phyloP scores from a whole-genome alignment of 2,888 invertebrate species.

The Stenoptilia bipunctidactyla region DNA sequence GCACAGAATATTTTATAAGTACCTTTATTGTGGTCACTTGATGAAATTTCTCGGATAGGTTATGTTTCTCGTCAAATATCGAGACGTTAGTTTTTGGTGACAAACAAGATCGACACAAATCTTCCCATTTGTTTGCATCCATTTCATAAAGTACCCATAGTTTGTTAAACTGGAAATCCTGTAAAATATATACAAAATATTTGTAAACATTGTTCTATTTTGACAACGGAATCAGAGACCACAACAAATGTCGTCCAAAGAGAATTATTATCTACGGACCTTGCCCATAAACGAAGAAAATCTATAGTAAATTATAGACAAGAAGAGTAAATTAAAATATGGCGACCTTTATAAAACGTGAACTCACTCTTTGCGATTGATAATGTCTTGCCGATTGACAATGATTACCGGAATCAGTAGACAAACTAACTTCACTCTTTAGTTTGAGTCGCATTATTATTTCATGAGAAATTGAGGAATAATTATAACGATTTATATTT shows the following conservation, averaged over 20 bases:
- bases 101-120: constrained; percentile 60
- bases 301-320: constrained; percentile 60
- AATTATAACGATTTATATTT: too few species aligned
- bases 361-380: too few species aligned
- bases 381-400: too few species aligned
- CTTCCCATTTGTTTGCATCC: constrained; percentile 46
- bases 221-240: constrained; percentile 53
- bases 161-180: constrained; percentile 39
- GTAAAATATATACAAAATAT: constrained; percentile 32
- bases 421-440: too few species aligned
- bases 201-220: constrained; percentile 43
- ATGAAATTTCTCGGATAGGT: constrained; percentile 42
- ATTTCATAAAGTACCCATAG: constrained; percentile 43
- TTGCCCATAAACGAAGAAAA: constrained; percentile 61
- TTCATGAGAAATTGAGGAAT: too few species aligned
- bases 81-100: constrained; percentile 52
- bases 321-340: constrained; percentile 43
- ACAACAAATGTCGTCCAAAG: constrained; percentile 53
- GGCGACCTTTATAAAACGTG: constrained; percentile 27
- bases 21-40: constrained; percentile 57
- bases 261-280: constrained; percentile 70
- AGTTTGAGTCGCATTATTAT: too few species aligned
- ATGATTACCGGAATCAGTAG: too few species aligned
- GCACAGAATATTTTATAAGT: too few species aligned
- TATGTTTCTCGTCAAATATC: constrained; percentile 41